Percentiles rank a stretch among this genome's conserved stretches.
Evolutionary conservation across 2,113 vertebrate species (phyloP).

Genomic region (Nannospalax galili): DNA sequence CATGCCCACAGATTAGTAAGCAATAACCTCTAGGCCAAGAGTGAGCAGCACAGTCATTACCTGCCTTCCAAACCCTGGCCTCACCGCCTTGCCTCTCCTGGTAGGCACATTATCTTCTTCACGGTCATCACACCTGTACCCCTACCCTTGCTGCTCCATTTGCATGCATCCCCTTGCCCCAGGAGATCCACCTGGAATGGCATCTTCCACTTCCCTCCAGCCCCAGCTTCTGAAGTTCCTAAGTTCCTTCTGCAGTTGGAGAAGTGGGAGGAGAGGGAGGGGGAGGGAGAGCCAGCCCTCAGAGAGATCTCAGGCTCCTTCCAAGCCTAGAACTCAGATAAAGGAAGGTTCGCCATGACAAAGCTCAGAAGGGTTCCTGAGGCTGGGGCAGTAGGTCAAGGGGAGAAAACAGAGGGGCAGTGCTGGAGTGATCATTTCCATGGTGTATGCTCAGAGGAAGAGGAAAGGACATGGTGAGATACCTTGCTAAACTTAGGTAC

Average conservation of each 20-base stretch:
- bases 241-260: neutral
- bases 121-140: neutral
- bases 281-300: neutral
- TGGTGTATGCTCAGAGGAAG: neutral
- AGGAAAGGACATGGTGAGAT: neutral
- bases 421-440: neutral
- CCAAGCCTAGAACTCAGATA: neutral
- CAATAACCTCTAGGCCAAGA: neutral
- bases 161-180: neutral
- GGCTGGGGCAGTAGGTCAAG: neutral
- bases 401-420: neutral
- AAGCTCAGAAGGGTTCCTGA: neutral
- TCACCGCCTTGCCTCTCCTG: slow-evolving; percentile 18
- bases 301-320: neutral
- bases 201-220: neutral
- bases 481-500: neutral
- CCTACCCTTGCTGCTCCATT: neutral
- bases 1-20: neutral
- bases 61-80: slow-evolving; percentile 55
- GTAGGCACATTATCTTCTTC: neutral
- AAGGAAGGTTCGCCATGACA: neutral
- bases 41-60: neutral
- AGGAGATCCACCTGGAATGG: neutral
- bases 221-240: neutral
- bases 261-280: neutral